Conservation (phyloP, 2,888 invertebrate genomes). For the Sphinx pinastri region DNA sequence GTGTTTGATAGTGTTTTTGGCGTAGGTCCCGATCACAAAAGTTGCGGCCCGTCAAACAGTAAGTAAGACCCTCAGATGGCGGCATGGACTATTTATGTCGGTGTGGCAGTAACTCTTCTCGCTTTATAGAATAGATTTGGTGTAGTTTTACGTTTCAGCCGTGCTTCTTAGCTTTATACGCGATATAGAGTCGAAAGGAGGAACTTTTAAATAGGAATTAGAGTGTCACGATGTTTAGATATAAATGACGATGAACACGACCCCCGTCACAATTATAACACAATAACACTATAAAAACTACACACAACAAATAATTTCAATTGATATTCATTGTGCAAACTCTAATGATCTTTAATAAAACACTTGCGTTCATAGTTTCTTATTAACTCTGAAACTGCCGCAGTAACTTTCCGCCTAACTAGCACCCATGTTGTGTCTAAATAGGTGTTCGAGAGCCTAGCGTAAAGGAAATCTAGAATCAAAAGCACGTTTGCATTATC, state of each 20-base stretch:
- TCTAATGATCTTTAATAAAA: slow-evolving; percentile 11
- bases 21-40: slow-evolving; percentile 84
- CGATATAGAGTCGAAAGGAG: slow-evolving; percentile 46
- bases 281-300: slow-evolving; percentile 1
- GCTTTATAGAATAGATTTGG: slow-evolving; percentile 69
- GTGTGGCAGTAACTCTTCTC: slow-evolving; percentile 71
- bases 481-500: slow-evolving; percentile 80
- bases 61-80: slow-evolving; percentile 77
- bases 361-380: slow-evolving; percentile 37
- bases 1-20: slow-evolving; percentile 82
- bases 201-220: slow-evolving; percentile 34
- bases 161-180: slow-evolving; percentile 64
- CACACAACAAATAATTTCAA: neutral
- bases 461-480: slow-evolving; percentile 70
- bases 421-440: slow-evolving; percentile 18
- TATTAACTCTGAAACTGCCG: slow-evolving; percentile 21
- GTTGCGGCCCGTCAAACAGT: slow-evolving; percentile 82
- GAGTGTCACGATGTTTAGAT: neutral
- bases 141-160: slow-evolving; percentile 56
- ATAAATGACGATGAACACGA: neutral
- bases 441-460: slow-evolving; percentile 44
- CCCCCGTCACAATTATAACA: slow-evolving; percentile 8
- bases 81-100: slow-evolving; percentile 73
- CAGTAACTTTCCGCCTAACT: slow-evolving; percentile 25
- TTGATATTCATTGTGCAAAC: neutral